Percentiles rank a stretch among this genome's conserved stretches.
Conservation (phyloP, 2,113 vertebrate species). For the Hydropotes inermis region DNA sequence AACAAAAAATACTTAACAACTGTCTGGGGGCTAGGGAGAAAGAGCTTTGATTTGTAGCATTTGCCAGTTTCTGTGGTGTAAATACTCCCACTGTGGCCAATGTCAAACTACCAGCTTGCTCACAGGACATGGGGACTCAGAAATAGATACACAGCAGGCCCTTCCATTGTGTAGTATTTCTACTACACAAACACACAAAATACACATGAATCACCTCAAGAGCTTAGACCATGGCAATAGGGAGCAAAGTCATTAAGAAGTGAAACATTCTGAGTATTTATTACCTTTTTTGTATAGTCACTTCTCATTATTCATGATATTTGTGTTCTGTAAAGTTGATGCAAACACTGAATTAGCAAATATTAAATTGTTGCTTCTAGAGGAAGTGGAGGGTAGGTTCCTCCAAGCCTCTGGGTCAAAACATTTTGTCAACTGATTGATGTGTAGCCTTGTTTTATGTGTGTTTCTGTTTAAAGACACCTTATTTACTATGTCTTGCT, state of each 20-base stretch:
- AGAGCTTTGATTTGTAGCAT: background rate
- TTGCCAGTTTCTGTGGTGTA: background rate
- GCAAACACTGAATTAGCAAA: conserved; percentile 27
- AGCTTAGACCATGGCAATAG: background rate
- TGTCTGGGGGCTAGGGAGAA: background rate
- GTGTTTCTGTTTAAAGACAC: conserved; percentile 39
- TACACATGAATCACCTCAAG: background rate
- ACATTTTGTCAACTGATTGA: background rate
- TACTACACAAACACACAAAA: background rate
- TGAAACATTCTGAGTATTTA: background rate
- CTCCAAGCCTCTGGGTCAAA: conserved; percentile 8
- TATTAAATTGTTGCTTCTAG: conserved; percentile 23
- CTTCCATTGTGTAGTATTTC: background rate
- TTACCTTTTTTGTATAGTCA: background rate
- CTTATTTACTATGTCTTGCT: background rate
- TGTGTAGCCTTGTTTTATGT: conserved; percentile 4
- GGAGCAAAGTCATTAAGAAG: conserved; percentile 33
- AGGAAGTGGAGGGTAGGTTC: background rate
- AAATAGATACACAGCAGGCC: background rate
- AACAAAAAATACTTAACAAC: conserved; percentile 24
- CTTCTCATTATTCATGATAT: background rate
- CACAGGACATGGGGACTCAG: background rate
- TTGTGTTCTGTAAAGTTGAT: conserved; percentile 19
- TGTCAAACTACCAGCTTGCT: background rate
- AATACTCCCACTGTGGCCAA: background rate